Base-by-base conservation (phyloP, 2,797 vertebrate genomes). In the Falco rusticolus region DNA sequence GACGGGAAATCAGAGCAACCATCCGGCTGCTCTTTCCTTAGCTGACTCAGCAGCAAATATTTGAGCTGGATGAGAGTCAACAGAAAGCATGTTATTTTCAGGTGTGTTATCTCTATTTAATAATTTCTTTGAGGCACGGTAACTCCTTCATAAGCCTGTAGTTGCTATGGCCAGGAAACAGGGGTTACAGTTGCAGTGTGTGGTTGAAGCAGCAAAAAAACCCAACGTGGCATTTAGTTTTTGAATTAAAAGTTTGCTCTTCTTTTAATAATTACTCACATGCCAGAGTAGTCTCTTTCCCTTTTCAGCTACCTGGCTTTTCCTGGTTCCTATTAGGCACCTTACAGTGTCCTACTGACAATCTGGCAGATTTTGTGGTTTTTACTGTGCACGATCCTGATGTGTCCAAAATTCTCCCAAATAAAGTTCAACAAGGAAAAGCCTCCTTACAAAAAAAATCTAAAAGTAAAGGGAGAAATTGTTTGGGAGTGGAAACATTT, bases 41-140 rank as follows among this genome's bases (percentile, higher is more conserved):
- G 70, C 50, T 85, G 71, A 83, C 71, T 79, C 75, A 61, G 83
- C 86, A 93, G 74, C 86, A 94, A 94, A 86, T 93, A 65, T 81
- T 81, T 87, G 54, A 90, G 41, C 81, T 93, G 84, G 69, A 69
- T 65, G 57, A 75, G 78, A 61, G 57, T 82, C 86, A 93, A 56
- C 4, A 7, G 70, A 71, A 86, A 64, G 50, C 25, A 26, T 1
- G 25, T 68, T 88, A 37, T 84, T 93, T 87, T 75, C 77, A 89
- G 84, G 78, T 34, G 47, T 31, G 74, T 79, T 94, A 65, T 64
- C 92, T 94, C 90, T 65, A 83, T 75, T 75, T 53, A 25, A 37
- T 74, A 78, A 90, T 75, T 61, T 92, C 69, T 86, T 5, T 43
- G 41, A 92, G 86, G 29, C 50, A 84, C 37, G 68, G 31, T 90